phyloP scores from a whole-genome alignment of 2,888 invertebrate genomes.

The Xanthorhoe designata region DNA sequence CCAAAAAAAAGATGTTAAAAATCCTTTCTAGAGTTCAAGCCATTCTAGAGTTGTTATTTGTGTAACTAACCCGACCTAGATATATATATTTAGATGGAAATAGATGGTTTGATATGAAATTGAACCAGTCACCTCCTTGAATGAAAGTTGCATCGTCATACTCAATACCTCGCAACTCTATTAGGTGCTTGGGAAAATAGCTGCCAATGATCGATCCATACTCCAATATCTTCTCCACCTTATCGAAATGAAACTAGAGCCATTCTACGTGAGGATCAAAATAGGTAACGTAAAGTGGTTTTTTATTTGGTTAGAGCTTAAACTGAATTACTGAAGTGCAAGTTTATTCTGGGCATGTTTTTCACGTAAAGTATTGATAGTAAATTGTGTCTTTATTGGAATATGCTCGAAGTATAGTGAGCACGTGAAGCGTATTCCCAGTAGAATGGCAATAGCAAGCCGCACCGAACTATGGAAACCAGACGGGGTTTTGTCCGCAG shows the following conservation, averaged over 20 bases:
- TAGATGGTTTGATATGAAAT: slow-evolving; percentile 15
- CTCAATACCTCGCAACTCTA: slow-evolving; percentile 17
- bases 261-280: slow-evolving; percentile 27
- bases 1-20: too few species aligned
- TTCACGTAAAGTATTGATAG: slow-evolving; percentile 30
- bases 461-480: slow-evolving; percentile 1
- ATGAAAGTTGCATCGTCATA: slow-evolving; percentile 30
- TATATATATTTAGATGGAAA: neutral
- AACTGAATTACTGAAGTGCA: slow-evolving; percentile 23
- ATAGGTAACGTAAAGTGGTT: slow-evolving; percentile 29
- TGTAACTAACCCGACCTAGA: too few species aligned
- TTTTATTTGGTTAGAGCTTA: slow-evolving; percentile 25
- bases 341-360: slow-evolving; percentile 29
- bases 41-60: too few species aligned
- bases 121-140: slow-evolving; percentile 18
- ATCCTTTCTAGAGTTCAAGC: too few species aligned
- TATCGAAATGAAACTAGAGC: slow-evolving; percentile 23
- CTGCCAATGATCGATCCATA: slow-evolving; percentile 27
- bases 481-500: neutral
- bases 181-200: slow-evolving; percentile 25
- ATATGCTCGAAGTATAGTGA: slow-evolving; percentile 26
- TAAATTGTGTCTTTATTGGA: slow-evolving; percentile 31
- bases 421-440: slow-evolving; percentile 24
- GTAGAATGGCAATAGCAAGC: slow-evolving; percentile 15
- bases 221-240: slow-evolving; percentile 20